Conservation (phyloP, 2,113 vertebrate species). For the Gnathonemus echidnorhynchus region DNA sequence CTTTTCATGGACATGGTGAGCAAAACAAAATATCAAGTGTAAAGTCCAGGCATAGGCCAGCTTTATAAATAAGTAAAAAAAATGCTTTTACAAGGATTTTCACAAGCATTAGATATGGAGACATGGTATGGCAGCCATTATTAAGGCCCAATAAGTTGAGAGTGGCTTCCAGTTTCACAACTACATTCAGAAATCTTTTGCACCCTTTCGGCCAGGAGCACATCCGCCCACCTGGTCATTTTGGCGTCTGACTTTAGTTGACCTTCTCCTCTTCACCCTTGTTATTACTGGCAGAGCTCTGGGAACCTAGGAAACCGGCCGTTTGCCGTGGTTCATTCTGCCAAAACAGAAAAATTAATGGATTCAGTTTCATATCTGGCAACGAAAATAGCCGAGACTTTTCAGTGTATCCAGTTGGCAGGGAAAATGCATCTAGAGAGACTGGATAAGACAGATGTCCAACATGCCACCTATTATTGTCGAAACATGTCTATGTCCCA, state of each 20-base stretch:
- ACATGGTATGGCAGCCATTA: neutral
- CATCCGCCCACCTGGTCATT: conserved; percentile 12
- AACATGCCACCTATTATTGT: neutral
- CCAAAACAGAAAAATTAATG: neutral
- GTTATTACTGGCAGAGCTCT: neutral
- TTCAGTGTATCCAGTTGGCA: neutral
- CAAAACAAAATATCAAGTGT: neutral
- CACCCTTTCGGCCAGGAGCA: neutral
- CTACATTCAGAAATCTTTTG: neutral
- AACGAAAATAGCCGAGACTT: neutral
- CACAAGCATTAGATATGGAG: neutral
- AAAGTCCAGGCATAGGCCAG: neutral
- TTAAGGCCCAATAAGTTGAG: neutral
- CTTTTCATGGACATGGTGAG: neutral
- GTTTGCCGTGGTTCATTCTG: neutral
- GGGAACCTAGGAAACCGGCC: neutral
- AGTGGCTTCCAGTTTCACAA: neutral
- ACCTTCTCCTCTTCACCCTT: neutral
- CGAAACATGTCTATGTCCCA: neutral
- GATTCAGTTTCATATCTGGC: neutral
- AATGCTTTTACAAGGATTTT: neutral
- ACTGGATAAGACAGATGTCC: neutral
- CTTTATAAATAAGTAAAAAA: neutral
- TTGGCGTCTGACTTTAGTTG: neutral
- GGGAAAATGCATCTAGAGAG: neutral